Evolutionary conservation across 1,140 invertebrate genomes (phyloP).

Genomic region (Rhyacophila brunnea): DNA sequence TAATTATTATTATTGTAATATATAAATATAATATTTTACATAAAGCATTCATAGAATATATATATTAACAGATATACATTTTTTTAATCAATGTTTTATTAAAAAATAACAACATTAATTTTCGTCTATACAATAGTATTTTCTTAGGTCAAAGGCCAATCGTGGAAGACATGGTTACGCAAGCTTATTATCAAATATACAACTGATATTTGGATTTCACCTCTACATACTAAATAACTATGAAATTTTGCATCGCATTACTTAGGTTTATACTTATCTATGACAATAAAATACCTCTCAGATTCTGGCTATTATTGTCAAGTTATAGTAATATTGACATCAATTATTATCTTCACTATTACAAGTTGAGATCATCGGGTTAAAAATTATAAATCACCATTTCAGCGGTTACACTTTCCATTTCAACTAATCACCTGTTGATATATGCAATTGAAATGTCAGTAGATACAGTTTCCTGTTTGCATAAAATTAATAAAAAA

Average conservation of each 20-base stretch:
- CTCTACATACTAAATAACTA: constrained; percentile 31
- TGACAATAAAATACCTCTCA: background rate
- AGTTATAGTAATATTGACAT: background rate
- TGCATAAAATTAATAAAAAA: too few species aligned
- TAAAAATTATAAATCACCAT: too few species aligned
- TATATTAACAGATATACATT: constrained; percentile 1
- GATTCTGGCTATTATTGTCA: background rate
- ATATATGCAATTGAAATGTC: too few species aligned
- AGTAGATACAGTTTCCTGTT: too few species aligned
- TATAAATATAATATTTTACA: constrained; percentile 9
- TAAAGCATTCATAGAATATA: background rate
- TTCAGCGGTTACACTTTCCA: too few species aligned
- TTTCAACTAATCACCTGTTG: too few species aligned
- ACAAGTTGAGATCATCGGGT: too few species aligned
- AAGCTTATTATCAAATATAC: constrained; percentile 9
- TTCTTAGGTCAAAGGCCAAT: constrained; percentile 24
- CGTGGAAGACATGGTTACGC: constrained; percentile 26
- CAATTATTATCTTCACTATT: background rate
- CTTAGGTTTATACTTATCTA: background rate
- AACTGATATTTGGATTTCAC: background rate
- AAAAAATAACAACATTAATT: constrained; percentile 1
- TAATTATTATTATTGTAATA: background rate
- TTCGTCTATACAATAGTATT: constrained; percentile 8
- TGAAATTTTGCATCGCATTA: constrained; percentile 1
- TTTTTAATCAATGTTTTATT: constrained; percentile 2